Base-by-base conservation (phyloP, 2,797 vertebrate species). In the Lacerta agilis region DNA sequence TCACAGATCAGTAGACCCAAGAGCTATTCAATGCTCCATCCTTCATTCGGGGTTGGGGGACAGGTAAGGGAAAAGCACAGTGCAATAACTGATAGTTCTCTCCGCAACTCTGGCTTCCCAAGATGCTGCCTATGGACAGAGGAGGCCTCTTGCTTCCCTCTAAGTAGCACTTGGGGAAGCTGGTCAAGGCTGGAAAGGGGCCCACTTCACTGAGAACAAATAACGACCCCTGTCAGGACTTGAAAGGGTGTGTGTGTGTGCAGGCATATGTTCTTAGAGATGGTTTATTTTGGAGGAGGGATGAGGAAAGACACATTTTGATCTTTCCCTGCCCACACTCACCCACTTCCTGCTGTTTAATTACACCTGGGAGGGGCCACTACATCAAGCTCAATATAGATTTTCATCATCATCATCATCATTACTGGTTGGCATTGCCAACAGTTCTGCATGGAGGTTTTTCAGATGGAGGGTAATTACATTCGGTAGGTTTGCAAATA, bases 401-500 rank as follows among this genome's bases (percentile, higher is more conserved):
- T 95, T 94, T 95, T 94, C 66, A 20, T 17, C 73, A 20, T 43
- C 64, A 8, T 55, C 61, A 0, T 20, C 94, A 92, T 95, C 89
- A 84, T 91, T 87, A 92, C 93, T 88, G 84, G 88, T 0, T 49
- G 23, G n/a, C 4, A 38, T 90, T 55, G 78, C 83, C 79, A 29
- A 36, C 71, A 5, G 80, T 92, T 94, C 94, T 89, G 92, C 93
- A 89, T 75, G 88, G 86, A 92, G 45, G 85, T 91, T 89, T 92
- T 90, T 86, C 87, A 91, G 89, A 92, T 29, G 25, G 76, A 41
- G 90, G 86, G 88, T 95, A 94, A 93, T 96, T 95, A 93, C 91
- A 89, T 94, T 93, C 89, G 64, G 89, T 85, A 86, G 90, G 90
- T 93, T 94, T 89, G 87, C 94, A 95, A 95, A 96, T 94, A 95